These are phyloP conservation scores for Myrmecophaga tridactyla DNA, from an alignment of 2,113 vertebrate species.

Conservation along the genomic window DNA sequence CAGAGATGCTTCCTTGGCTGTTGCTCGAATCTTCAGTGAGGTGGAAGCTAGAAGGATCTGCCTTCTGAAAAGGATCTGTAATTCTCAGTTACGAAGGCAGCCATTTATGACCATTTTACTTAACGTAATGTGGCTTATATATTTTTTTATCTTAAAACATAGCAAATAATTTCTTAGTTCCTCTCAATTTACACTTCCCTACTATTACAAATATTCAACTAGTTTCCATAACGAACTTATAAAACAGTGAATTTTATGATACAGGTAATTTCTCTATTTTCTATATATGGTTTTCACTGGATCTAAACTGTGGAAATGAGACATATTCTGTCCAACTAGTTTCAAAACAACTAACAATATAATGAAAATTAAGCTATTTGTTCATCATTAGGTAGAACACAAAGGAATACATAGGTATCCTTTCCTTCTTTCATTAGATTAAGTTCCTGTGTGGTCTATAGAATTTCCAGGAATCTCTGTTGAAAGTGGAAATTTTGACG, in stretches of 20 bases:
- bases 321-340: background rate
- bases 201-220: conserved; percentile 8
- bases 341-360: background rate
- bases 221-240: background rate
- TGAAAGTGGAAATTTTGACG: background rate
- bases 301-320: background rate
- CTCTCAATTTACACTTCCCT: background rate
- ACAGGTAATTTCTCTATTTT: conserved; percentile 8
- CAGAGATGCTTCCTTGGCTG: background rate
- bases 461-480: background rate
- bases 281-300: background rate
- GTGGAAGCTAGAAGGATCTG: background rate
- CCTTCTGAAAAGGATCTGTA: background rate
- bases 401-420: background rate
- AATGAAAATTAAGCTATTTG: background rate
- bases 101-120: background rate
- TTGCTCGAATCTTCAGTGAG: background rate
- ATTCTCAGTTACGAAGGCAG: background rate
- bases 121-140: background rate
- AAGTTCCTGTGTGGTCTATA: background rate
- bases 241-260: background rate
- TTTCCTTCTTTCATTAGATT: background rate
- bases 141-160: background rate
- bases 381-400: background rate
- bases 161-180: background rate